Base-by-base conservation (phyloP, 2,888 invertebrate species). In the Pteria penguin region DNA sequence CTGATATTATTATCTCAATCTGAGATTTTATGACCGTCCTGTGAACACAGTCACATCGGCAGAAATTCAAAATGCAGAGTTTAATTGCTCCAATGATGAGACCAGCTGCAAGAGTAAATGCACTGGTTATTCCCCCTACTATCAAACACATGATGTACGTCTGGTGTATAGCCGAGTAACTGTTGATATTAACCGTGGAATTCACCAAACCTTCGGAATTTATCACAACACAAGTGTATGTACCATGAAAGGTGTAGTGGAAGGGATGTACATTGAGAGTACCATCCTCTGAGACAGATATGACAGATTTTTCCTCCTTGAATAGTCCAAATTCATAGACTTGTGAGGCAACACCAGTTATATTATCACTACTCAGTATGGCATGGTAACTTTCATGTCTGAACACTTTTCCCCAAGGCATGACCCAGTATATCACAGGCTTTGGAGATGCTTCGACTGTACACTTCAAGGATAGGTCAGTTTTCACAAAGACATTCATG, bases 391-490 rank as follows among this genome's bases (percentile, higher is more conserved):
- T 61, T 2, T 55, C 70, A 29, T 84, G 83, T 3, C 84, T 77
- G 63, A 87, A 87, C 4, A 36, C 77, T 2, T 87, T 82, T 2
- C 87, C 87, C 86, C 84, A 84, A 0, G 89, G 88, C 0, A 88
- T 87, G 8, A 82, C 57, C 90, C 90, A 90, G 57, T 88, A 80
- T 26, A 87, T 71, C 0, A 84, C 82, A 1, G 88, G 82, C 0
- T 78, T 66, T 1, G 86, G 84, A 18, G 81, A 75, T 1, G 86
- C 88, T 22, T 62, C 26, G 0, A 82, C 84, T 1, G 70, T 45
- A 78, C 90, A 90, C 1, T 78, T 68, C 3, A 89, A 75, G 1
- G 75, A 76, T 14, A 87, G 54, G 32, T 82, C 63, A 0, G 66
- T 60, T 4, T 76, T 79, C 18, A 78, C 78, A 4, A 78, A 18